phyloP scores from a whole-genome alignment of 2,797 vertebrate genomes.

The Sebastes vulpes region DNA sequence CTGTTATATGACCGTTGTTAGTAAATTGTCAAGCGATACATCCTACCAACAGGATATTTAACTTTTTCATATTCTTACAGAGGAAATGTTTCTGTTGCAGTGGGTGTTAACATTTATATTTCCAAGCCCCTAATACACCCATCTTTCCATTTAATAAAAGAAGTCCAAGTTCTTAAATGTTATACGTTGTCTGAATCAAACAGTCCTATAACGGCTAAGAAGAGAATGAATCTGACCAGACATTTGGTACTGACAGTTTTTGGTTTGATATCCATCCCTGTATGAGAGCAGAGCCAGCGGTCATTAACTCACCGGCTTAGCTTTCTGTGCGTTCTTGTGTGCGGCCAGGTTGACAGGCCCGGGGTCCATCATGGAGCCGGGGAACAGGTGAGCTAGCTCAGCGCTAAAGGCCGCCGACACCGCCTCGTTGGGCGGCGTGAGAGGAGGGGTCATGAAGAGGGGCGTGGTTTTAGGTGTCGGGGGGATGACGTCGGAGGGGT shows the following conservation, averaged over 20 bases:
- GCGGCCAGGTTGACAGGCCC: conserved; percentile 95
- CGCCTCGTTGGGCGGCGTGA: conserved; percentile 97
- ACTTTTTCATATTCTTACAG: too few relatives aligned
- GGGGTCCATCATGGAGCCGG: conserved; percentile 95
- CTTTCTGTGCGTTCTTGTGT: conserved; percentile 94
- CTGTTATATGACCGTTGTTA: too few relatives aligned
- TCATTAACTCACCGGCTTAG: conserved; percentile 90
- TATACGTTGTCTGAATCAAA: too few relatives aligned
- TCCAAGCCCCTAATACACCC: background rate
- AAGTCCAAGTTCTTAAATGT: background rate
- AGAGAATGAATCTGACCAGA: background rate
- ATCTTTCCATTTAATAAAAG: background rate
- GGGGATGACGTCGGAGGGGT: conserved; percentile 98
- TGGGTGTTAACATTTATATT: background rate
- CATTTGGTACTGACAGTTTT: background rate
- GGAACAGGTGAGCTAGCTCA: conserved; percentile 97
- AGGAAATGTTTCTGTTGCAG: background rate
- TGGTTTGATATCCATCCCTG: background rate
- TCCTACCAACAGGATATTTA: too few relatives aligned
- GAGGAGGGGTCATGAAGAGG: conserved; percentile 98
- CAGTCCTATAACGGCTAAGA: background rate
- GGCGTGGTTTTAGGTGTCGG: conserved; percentile 99
- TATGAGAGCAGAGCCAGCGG: too few relatives aligned
- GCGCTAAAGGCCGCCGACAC: conserved; percentile 97
- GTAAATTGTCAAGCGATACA: too few relatives aligned